These are phyloP conservation scores for Psephotus haematonotus DNA, from an alignment of 2,113 vertebrate species.

Conservation along the genomic window DNA sequence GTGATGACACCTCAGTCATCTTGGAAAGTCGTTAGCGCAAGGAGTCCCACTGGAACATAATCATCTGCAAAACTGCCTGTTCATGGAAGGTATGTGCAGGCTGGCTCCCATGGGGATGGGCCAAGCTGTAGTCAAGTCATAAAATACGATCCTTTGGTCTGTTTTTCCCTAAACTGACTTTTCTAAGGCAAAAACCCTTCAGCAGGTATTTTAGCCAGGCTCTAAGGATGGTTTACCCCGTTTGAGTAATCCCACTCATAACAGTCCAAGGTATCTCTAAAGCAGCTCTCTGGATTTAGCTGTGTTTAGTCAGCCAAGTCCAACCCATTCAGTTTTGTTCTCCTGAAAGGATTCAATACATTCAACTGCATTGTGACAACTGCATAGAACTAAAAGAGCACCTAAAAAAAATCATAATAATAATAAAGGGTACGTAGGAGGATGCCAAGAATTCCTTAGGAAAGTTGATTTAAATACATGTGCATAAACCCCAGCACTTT, in stretches of 20 bases:
- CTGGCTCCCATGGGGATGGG: neutral
- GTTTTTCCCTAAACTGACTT: neutral
- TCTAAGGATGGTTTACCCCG: constrained; percentile 15
- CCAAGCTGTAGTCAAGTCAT: neutral
- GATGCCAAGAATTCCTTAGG: neutral
- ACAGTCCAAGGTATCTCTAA: neutral
- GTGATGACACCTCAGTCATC: neutral
- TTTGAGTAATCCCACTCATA: neutral
- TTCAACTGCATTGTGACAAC: neutral
- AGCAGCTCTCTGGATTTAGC: neutral
- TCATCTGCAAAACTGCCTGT: neutral
- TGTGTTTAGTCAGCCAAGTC: neutral
- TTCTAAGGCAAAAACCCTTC: neutral
- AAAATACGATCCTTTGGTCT: neutral
- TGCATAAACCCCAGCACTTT: neutral
- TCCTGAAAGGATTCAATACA: neutral
- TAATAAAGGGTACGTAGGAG: neutral
- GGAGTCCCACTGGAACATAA: neutral
- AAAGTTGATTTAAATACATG: neutral
- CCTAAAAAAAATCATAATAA: neutral
- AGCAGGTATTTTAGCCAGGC: constrained; percentile 7
- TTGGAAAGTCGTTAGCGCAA: constrained; percentile 28
- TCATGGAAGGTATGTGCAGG: neutral
- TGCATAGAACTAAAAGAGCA: neutral
- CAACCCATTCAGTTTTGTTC: neutral